Evolutionary conservation across 2,113 vertebrate genomes (phyloP).

Genomic region (Ameiurus melas): DNA sequence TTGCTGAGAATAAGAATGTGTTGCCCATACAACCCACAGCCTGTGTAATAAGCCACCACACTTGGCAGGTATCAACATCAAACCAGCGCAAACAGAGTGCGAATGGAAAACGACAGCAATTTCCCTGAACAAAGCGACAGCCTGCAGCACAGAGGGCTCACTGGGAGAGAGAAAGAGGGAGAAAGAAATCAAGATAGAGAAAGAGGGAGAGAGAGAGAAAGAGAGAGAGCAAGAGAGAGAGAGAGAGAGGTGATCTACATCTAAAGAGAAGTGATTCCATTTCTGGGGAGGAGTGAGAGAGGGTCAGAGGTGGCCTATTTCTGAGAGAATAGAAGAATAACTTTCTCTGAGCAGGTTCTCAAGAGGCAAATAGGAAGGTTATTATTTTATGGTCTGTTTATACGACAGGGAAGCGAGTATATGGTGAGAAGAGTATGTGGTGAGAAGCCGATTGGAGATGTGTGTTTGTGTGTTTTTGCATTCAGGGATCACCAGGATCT

Average conservation of each 20-base stretch:
- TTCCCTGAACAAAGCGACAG: constrained; percentile 49
- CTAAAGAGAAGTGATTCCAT: constrained; percentile 36
- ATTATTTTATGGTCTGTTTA: constrained; percentile 47
- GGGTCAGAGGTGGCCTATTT: constrained; percentile 50
- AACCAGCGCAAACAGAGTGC: constrained; percentile 49
- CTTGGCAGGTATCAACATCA: constrained; percentile 49
- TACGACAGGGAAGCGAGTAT: constrained; percentile 11
- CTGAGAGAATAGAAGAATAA: constrained; percentile 44
- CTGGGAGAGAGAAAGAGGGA: constrained; percentile 2
- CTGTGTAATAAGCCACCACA: constrained; percentile 38
- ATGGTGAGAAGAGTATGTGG: neutral
- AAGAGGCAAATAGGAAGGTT: constrained; percentile 48
- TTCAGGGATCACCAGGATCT: neutral
- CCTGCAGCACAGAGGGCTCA: constrained; percentile 34
- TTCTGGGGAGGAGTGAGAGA: constrained; percentile 27
- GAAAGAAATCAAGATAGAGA: constrained; percentile 7
- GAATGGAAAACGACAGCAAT: constrained; percentile 50
- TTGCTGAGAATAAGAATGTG: neutral
- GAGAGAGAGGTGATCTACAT: constrained; percentile 37
- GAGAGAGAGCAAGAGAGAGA: neutral
- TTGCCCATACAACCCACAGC: neutral
- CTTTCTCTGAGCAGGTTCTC: constrained; percentile 36
- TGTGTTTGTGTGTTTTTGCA: constrained; percentile 1
- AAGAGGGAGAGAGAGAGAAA: neutral
- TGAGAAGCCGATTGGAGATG: neutral